A percentile compares a stretch with the other conserved stretches of the same genome.
Conservation (phyloP, 2,888 invertebrate genomes). For the Drosophila paracracens region DNA sequence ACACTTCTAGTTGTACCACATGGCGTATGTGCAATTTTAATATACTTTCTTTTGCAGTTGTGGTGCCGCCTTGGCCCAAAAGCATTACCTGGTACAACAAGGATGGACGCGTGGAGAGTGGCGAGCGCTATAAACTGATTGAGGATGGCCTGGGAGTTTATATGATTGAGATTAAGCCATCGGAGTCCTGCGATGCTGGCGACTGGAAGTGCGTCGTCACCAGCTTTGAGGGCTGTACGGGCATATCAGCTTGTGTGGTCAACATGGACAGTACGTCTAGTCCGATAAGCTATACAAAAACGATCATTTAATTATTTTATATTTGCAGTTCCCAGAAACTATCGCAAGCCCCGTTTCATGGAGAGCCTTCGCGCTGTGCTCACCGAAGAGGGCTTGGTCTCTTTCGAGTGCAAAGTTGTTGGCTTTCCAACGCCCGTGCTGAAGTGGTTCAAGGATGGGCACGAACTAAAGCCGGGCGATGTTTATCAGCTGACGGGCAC, state of each 20-base stretch:
- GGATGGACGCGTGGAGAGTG: conserved; percentile 90
- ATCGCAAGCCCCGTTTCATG: conserved; percentile 94
- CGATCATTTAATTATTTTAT: neutral
- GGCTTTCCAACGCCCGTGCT: conserved; percentile 95
- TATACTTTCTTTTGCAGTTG: conserved; percentile 85
- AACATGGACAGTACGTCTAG: conserved; percentile 90
- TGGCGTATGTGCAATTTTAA: conserved; percentile 27
- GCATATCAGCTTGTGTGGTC: conserved; percentile 90
- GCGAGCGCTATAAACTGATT: conserved; percentile 89
- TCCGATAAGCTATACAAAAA: too few species aligned
- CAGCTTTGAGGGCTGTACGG: conserved; percentile 90
- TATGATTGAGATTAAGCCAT: conserved; percentile 90
- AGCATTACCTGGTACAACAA: conserved; percentile 94
- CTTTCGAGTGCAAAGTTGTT: conserved; percentile 96
- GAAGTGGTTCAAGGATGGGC: conserved; percentile 96
- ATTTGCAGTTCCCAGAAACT: conserved; percentile 94
- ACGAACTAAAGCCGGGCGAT: conserved; percentile 95
- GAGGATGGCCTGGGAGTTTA: conserved; percentile 94
- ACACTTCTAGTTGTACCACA: neutral
- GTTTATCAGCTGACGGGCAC: conserved; percentile 96
- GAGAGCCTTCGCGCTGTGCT: conserved; percentile 94
- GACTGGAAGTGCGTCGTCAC: conserved; percentile 96
- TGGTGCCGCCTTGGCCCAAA: conserved; percentile 94
- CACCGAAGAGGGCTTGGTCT: conserved; percentile 96
- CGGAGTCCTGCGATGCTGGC: conserved; percentile 93